Conservation (phyloP, 2,888 invertebrate species). For the Eilema sororculum region DNA sequence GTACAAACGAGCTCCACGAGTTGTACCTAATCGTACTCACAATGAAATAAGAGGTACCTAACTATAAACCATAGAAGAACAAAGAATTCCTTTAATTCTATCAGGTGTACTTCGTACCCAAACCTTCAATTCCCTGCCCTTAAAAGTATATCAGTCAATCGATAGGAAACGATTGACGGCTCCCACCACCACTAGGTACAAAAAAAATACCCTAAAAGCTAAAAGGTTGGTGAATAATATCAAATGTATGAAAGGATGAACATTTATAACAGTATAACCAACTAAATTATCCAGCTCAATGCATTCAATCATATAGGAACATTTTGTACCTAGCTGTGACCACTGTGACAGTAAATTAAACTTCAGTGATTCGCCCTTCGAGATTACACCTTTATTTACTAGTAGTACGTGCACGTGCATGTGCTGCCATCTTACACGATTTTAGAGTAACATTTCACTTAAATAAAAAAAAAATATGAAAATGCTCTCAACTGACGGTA, state of each 20-base stretch:
- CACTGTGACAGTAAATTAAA: neutral
- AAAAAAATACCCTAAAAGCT: neutral
- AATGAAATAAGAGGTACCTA: constrained; percentile 22
- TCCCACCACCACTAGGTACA: neutral
- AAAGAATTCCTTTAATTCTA: neutral
- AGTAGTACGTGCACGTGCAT: no score
- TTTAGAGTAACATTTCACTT: no score
- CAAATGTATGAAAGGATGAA: no score
- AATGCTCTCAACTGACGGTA: no score
- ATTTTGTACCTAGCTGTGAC: neutral
- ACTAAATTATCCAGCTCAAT: neutral
- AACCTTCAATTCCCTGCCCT: no score
- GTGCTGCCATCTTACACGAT: no score
- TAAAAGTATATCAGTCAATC: no score
- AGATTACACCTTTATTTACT: no score
- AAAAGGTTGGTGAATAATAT: no score
- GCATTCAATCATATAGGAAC: neutral
- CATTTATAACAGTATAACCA: neutral
- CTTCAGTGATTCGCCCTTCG: no score
- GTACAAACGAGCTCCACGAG: constrained; percentile 1
- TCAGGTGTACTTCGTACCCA: neutral
- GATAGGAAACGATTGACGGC: neutral
- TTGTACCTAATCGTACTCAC: constrained; percentile 21
- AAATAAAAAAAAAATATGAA: no score
- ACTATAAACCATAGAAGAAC: neutral